Percentiles rank a stretch among this genome's conserved stretches.
These are phyloP conservation scores for Limnephilus lunatus DNA, from an alignment of 2,888 invertebrate genomes.

Conservation along the genomic window DNA sequence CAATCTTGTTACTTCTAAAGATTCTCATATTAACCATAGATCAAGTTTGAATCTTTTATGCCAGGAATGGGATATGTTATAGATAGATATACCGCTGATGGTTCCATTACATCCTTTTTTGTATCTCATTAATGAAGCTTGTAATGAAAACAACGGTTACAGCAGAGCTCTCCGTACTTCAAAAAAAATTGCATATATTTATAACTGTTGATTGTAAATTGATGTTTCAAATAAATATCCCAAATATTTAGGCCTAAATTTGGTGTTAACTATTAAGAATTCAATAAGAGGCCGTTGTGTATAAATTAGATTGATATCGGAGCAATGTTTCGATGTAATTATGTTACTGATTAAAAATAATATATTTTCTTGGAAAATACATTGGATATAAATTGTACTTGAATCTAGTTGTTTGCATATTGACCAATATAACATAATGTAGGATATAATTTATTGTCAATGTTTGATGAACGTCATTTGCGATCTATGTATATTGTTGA, in stretches of 20 bases:
- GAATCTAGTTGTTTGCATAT: background rate
- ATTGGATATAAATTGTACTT: background rate
- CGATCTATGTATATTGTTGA: background rate
- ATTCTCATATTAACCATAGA: background rate
- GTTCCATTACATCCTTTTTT: background rate
- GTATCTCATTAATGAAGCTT: background rate
- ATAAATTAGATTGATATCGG: background rate
- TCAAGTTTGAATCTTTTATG: background rate
- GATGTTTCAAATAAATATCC: background rate
- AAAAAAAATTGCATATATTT: background rate
- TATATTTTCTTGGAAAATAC: background rate
- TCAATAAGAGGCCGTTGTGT: background rate
- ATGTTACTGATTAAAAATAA: background rate
- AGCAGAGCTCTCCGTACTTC: background rate
- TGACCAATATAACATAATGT: background rate
- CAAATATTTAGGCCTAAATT: background rate
- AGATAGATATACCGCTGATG: background rate
- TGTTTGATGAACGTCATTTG: background rate
- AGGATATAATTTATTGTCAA: background rate
- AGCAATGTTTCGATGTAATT: too few relatives aligned
- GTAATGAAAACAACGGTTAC: background rate
- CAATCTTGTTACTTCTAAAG: background rate
- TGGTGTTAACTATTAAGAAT: background rate
- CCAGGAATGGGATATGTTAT: background rate
- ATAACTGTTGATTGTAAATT: slow-evolving; percentile 25